Evolutionary conservation across 2,888 invertebrate genomes (phyloP).

Genomic region (Hoplodrina blanda): DNA sequence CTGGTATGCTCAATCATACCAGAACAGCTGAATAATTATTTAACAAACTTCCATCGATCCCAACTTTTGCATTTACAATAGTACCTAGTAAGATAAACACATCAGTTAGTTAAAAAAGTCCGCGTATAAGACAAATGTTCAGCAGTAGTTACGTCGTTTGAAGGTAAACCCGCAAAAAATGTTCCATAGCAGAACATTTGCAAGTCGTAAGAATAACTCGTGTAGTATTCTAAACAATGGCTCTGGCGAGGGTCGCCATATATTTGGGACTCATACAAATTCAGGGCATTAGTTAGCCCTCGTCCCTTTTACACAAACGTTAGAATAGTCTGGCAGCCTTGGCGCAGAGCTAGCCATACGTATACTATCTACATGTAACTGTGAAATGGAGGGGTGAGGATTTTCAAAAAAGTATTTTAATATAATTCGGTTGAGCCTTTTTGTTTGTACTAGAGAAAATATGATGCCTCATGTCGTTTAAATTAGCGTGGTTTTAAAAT

Average conservation of each 20-base stretch:
- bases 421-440: slow-evolving; percentile 32
- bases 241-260: slow-evolving; percentile 47
- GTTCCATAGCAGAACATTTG: slow-evolving; percentile 31
- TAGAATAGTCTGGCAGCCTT: slow-evolving; percentile 19
- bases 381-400: slow-evolving; percentile 1
- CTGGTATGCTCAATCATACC: no score
- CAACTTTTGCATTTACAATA: no score
- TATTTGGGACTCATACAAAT: slow-evolving; percentile 58
- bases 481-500: slow-evolving; percentile 9
- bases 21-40: no score
- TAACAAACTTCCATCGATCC: no score
- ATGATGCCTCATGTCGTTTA: slow-evolving; percentile 18
- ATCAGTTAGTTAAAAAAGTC: background rate
- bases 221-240: slow-evolving; percentile 55
- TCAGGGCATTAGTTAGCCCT: slow-evolving; percentile 56
- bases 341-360: slow-evolving; percentile 36
- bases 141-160: slow-evolving; percentile 9
- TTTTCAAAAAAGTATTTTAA: slow-evolving; percentile 28
- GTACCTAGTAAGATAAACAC: background rate
- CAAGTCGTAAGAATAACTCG: slow-evolving; percentile 51
- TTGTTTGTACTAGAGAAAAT: slow-evolving; percentile 28
- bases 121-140: slow-evolving; percentile 18
- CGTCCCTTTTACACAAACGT: slow-evolving; percentile 41
- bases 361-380: slow-evolving; percentile 12
- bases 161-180: slow-evolving; percentile 45